Evolutionary conservation across 1,140 invertebrate species (phyloP).

Genomic region (Conus betulinus): DNA sequence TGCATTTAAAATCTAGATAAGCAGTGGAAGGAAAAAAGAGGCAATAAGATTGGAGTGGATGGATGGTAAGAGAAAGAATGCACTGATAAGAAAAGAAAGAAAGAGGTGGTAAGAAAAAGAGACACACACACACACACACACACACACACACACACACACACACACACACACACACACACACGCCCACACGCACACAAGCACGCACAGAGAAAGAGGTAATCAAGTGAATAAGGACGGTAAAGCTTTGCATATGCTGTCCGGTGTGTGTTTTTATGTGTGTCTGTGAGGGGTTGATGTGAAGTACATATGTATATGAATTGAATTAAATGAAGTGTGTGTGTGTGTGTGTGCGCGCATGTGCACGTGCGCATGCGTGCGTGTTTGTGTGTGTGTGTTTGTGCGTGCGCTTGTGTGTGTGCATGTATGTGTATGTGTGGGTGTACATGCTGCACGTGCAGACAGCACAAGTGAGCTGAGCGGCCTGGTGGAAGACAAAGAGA

Average conservation of each 20-base stretch:
- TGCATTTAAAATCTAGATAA: too few species aligned
- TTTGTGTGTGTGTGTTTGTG: neutral
- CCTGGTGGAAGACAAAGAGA: constrained; percentile 73
- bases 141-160: too few species aligned
- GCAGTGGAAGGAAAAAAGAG: too few species aligned
- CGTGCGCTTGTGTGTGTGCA: neutral
- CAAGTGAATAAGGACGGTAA: too few species aligned
- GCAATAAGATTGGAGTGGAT: too few species aligned
- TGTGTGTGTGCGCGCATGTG: neutral
- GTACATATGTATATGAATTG: neutral
- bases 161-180: too few species aligned
- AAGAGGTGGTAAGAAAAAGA: too few species aligned
- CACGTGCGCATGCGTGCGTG: neutral
- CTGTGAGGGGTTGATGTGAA: neutral
- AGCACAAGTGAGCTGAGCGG: constrained; percentile 63
- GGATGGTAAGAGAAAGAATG: too few species aligned
- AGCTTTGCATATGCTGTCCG: neutral
- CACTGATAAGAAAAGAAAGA: too few species aligned
- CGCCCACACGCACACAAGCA: too few species aligned
- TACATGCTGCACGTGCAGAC: constrained; percentile 51
- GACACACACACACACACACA: too few species aligned
- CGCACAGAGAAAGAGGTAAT: too few species aligned
- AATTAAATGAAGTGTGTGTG: neutral
- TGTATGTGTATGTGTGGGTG: neutral
- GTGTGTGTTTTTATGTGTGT: neutral